Evolutionary conservation across 2,113 vertebrate genomes (phyloP), one percentile per base, ranked within the genome.

Genomic region (Sinosuthora webbiana): DNA sequence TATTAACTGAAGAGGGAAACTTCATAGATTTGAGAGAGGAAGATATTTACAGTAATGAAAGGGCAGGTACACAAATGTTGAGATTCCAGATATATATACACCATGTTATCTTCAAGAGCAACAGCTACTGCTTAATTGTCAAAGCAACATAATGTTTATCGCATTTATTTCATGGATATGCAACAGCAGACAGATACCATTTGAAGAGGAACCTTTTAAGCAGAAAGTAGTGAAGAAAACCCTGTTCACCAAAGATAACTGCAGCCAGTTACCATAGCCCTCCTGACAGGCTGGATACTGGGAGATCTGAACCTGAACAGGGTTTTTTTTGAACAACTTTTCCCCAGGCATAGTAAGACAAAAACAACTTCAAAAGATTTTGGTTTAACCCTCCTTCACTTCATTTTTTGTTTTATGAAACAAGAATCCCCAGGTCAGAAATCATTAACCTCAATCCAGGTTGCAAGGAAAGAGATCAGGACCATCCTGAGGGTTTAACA

Each of bases 371-470:
- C 10, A 82, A 16, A 20, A 78, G 11, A 53, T 62, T 33, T 75
- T 75, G 8, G 18, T 90, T 76, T 60, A 30, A n/a, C 7, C 6
- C 5, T 68, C 44, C 37, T 62, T 59, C 11, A 9, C 52, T 90
- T 76, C 13, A 16, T 41, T 90, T 67, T 87, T 83, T 55, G 21
- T 42, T 87, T 75, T 9, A 47, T 24, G 33, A 85, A 81, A 52
- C 16, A 64, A 64, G 53, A 76, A 74, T 30, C 1, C 2, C 16
- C 42, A n/a, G 31, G n/a, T 57, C 31, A 82, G 50, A 81, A 89
- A 42, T 57, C 4, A 0, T 39, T 49, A 77, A n/a, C 20, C 6
- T 44, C 22, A 37, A 16, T 9, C 0, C 0, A 63, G 24, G 2
- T 39, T 57, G 18, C 22, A 76, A 45, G 15, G 31, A 67, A 33